phyloP scores from a whole-genome alignment of 2,113 vertebrate genomes.

The Gulo gulo region DNA sequence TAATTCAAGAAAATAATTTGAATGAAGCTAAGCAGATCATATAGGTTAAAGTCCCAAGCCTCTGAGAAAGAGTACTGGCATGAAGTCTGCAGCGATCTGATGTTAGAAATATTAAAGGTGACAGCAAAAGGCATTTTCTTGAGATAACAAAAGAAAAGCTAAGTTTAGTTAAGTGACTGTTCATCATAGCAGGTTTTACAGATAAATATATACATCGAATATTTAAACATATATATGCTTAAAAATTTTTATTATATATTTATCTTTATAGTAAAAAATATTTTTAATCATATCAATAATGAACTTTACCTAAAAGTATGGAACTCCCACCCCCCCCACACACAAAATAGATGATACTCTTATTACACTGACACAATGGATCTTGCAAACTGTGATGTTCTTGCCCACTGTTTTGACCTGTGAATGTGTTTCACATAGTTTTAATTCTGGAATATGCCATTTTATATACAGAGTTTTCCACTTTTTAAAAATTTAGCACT shows the following conservation, averaged over 20 bases:
- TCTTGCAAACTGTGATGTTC: neutral
- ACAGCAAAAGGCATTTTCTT: neutral
- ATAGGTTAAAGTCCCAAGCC: neutral
- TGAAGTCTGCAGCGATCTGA: no score
- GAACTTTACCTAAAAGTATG: neutral
- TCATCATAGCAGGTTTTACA: neutral
- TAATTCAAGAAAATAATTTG: conserved; percentile 15
- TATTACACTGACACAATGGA: neutral
- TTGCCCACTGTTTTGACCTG: neutral
- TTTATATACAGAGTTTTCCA: neutral
- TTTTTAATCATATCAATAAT: neutral
- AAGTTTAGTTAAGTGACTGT: neutral
- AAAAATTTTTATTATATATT: neutral
- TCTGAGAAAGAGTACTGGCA: neutral
- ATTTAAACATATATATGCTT: neutral
- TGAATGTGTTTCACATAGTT: neutral
- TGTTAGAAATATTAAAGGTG: neutral
- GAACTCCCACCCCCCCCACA: neutral
- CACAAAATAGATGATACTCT: neutral
- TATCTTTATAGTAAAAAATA: neutral
- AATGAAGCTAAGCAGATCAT: neutral
- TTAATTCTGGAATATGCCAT: neutral
- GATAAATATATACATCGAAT: neutral
- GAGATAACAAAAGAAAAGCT: neutral
- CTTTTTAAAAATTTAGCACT: neutral